A percentile compares a stretch with the other conserved stretches of the same genome.
phyloP scores from a whole-genome alignment of 2,888 invertebrate genomes.

The Gari tellinella region DNA sequence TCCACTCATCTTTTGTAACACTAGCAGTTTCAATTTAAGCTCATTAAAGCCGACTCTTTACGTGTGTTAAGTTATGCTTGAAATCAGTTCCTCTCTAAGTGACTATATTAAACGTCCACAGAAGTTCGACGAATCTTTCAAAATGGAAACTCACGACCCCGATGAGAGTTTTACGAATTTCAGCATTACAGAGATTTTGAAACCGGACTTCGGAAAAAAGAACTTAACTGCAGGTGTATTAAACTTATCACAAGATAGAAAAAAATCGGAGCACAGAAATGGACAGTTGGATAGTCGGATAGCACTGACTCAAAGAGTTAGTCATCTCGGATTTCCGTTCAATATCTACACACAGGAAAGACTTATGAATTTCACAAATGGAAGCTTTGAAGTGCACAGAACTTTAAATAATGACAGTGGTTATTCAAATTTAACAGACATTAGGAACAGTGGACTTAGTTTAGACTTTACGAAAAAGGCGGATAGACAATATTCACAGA shows the following conservation, averaged over 20 bases:
- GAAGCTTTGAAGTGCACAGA: too few species aligned
- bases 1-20: conserved; percentile 3
- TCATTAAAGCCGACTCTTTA: conserved; percentile 13
- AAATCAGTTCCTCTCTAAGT: conserved; percentile 9
- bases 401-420: not conserved
- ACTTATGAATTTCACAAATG: conserved; percentile 2
- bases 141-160: conserved; percentile 10
- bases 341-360: conserved; percentile 19
- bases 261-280: not conserved
- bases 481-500: not conserved
- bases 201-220: conserved; percentile 77
- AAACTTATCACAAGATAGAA: conserved; percentile 44
- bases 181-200: conserved; percentile 79
- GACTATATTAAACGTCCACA: not conserved
- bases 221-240: conserved; percentile 43
- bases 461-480: conserved; percentile 11
- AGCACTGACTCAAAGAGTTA: too few species aligned
- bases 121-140: not conserved
- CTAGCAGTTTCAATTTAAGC: conserved; percentile 50
- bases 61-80: conserved; percentile 28
- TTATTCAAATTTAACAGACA: not conserved
- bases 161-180: conserved; percentile 74
- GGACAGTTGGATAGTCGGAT: too few species aligned
- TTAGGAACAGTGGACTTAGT: not conserved
- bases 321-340: conserved; percentile 20